Conservation (phyloP, 2,113 vertebrate species). For the Gasterosteus nipponicus region DNA sequence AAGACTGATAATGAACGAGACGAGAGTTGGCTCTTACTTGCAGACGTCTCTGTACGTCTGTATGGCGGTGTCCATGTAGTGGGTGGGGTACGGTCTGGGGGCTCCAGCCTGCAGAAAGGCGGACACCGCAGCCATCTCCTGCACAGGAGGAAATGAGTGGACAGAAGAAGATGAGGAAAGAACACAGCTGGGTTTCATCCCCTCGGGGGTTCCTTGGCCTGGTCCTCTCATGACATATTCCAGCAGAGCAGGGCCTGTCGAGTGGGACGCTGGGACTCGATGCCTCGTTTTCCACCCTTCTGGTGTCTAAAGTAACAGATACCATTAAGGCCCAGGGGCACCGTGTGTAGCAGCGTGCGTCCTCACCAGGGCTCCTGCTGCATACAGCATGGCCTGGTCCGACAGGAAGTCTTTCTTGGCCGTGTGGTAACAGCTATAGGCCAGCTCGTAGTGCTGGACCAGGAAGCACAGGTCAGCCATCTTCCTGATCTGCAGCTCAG, state of each 20-base stretch:
- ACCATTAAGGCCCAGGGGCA: too few relatives aligned
- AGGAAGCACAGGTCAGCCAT: constrained; percentile 99
- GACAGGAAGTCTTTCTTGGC: constrained; percentile 99
- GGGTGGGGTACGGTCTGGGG: constrained; percentile 92
- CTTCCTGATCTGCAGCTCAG: constrained; percentile 97
- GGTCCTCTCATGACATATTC: not conserved
- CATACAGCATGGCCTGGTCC: constrained; percentile 98
- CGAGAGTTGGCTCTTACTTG: constrained; percentile 85
- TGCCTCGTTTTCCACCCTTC: too few relatives aligned
- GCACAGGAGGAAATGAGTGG: constrained; percentile 14
- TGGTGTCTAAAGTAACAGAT: too few relatives aligned
- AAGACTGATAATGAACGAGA: not conserved
- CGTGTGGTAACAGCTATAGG: constrained; percentile 97
- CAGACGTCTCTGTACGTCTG: constrained; percentile 97
- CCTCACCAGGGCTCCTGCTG: constrained; percentile 95
- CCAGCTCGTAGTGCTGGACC: constrained; percentile 97
- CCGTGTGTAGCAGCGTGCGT: not conserved
- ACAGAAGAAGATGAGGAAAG: not conserved
- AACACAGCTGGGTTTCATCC: not conserved
- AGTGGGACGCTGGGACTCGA: not conserved
- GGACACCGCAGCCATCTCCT: constrained; percentile 99
- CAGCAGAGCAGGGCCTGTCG: not conserved
- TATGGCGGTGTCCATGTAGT: constrained; percentile 98
- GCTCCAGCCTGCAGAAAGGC: constrained; percentile 94
- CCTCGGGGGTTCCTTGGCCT: not conserved